Percentiles rank a stretch among this genome's conserved stretches.
Conservation (phyloP, 1,140 invertebrate genomes). For the Heterodera schachtii region DNA sequence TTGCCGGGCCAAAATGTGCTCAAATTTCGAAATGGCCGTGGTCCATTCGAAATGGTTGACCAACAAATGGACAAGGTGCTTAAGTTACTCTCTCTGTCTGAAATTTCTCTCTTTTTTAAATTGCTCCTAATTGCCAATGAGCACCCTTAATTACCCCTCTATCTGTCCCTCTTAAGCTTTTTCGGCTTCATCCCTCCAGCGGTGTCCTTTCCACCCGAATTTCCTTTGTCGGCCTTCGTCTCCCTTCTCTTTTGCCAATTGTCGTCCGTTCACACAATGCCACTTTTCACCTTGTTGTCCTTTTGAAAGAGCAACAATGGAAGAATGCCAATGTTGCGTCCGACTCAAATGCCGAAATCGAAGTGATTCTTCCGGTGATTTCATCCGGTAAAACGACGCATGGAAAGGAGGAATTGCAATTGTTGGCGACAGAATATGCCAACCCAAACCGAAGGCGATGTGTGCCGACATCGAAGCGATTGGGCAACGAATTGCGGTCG, state of each 20-base stretch:
- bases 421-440: background rate
- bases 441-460: background rate
- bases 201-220: background rate
- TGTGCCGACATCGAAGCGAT: background rate
- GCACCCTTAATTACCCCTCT: background rate
- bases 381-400: too few species aligned
- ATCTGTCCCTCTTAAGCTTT: background rate
- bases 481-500: background rate
- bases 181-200: background rate
- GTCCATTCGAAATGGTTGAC: background rate
- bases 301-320: background rate
- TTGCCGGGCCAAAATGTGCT: background rate
- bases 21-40: background rate
- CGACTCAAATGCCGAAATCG: background rate
- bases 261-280: background rate
- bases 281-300: background rate
- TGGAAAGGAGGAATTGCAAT: background rate
- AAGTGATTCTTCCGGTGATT: background rate
- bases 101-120: background rate
- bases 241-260: constrained; percentile 4
- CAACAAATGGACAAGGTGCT: background rate
- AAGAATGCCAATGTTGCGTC: background rate
- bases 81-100: too few species aligned
- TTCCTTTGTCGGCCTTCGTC: background rate
- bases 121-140: background rate